These are phyloP conservation scores for Acrocephalus kingi DNA, from an alignment of 2,113 vertebrate species.

Conservation along the genomic window DNA sequence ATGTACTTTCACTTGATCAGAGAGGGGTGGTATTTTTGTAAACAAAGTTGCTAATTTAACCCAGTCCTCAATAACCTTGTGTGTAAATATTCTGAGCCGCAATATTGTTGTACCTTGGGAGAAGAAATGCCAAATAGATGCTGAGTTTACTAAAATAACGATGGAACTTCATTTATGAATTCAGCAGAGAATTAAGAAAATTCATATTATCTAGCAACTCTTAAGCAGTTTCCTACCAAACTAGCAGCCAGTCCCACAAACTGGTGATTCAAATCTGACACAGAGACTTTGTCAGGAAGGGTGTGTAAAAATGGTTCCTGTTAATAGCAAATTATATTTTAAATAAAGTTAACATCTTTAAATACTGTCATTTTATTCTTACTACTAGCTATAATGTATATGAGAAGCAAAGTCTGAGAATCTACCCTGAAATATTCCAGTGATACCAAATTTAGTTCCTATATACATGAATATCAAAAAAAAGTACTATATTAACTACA, in stretches of 20 bases:
- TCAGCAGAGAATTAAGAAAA: neutral
- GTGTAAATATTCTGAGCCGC: conserved; percentile 61
- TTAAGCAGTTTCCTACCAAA: neutral
- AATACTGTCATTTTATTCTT: neutral
- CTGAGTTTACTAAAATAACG: conserved; percentile 48
- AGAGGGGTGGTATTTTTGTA: conserved; percentile 67
- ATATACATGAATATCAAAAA: neutral
- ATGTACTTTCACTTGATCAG: conserved; percentile 66
- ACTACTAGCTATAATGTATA: neutral
- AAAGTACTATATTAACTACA: neutral
- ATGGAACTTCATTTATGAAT: neutral
- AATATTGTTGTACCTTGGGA: conserved; percentile 54
- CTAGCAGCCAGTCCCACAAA: neutral
- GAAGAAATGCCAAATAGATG: conserved; percentile 5
- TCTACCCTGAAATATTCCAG: neutral
- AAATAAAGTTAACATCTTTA: neutral
- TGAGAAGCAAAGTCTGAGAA: neutral
- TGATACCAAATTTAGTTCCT: neutral
- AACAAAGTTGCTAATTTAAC: conserved; percentile 73
- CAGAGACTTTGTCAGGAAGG: neutral
- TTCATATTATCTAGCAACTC: neutral
- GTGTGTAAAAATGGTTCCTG: neutral
- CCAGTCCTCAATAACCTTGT: conserved; percentile 64
- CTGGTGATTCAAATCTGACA: neutral
- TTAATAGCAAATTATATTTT: neutral